Base-by-base conservation (phyloP, 2,888 invertebrate species). In the Phytoseiulus persimilis region DNA sequence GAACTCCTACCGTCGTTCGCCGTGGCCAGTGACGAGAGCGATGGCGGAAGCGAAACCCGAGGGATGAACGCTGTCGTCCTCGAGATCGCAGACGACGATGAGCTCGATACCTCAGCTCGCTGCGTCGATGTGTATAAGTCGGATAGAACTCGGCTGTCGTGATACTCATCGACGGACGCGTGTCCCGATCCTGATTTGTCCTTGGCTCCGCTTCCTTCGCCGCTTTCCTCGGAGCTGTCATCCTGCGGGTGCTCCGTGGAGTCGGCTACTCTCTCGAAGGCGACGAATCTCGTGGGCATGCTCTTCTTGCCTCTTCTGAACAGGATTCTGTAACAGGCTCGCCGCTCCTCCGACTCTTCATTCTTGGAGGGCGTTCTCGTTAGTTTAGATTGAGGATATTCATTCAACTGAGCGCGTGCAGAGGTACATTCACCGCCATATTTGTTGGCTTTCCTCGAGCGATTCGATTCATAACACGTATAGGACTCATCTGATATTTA, bases 261-360 rank as follows among this genome's bases (percentile, higher is more conserved):
- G 23, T 87, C 33, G 0, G 32, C 87, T 2, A 32, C 33, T n/a
- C 31, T 45, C 45, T 87, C 87, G n/a, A 87, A 87, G 6, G 33
- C 87, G n/a, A 87, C 32, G 33, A 87, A 87, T 45, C 3, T 31
- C 0, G 32, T 87, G 65, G 65, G 65, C 18, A 14, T 28, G 65
- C 65, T 65, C 87, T 45, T 87, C 39, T 33, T 32, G 45, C 87
- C 87, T 23, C 18, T 87, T 33, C 87, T 6, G 87, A 87, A 87
- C 11, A 87, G 32, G 32, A 87, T 33, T n/a, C 87, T 33, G 45
- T 32, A 87, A n/a, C 87, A 87, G 6, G 33, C n/a, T 6, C 87
- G 87, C 84, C n/a, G 18, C 11, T 32, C 84, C 2, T 31, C 33
- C 2, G 65, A 65, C 18, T 65, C 65, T 28, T 65, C 65, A 2